A percentile compares a stretch with the other conserved stretches of the same genome.
Evolutionary conservation across 2,113 vertebrate species (phyloP).

Genomic region (Chinchilla lanigera): DNA sequence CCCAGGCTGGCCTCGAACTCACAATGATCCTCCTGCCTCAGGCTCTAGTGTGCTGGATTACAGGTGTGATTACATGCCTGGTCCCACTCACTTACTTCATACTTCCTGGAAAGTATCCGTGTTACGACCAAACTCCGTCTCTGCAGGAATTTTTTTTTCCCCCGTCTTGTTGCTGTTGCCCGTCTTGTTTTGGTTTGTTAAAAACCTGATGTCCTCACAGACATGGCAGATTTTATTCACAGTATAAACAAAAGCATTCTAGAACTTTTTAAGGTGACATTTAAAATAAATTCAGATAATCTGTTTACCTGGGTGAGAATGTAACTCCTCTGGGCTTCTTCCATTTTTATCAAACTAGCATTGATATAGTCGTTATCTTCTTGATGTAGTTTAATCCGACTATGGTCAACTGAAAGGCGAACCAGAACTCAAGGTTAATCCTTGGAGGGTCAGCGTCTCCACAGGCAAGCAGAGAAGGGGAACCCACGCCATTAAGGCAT

Average conservation of each 20-base stretch:
- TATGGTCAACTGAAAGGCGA: slow-evolving; percentile 95
- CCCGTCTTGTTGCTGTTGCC: neutral
- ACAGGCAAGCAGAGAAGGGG: neutral
- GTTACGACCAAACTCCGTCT: neutral
- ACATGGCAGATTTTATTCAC: neutral
- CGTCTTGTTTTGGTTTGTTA: neutral
- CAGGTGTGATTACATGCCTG: neutral
- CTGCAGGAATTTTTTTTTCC: neutral
- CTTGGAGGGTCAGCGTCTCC: rapidly evolving
- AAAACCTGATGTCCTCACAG: neutral
- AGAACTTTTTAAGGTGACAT: neutral
- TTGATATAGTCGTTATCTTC: slow-evolving; percentile 98
- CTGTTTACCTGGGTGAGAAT: slow-evolving; percentile 97
- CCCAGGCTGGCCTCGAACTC: neutral
- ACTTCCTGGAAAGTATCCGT: neutral
- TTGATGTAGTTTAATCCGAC: slow-evolving; percentile 95
- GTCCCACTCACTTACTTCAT: neutral
- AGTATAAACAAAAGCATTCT: neutral
- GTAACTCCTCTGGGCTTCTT: slow-evolving; percentile 97
- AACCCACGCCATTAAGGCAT: neutral
- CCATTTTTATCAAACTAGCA: slow-evolving; percentile 96
- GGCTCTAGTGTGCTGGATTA: neutral
- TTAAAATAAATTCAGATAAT: neutral
- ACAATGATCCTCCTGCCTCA: neutral
- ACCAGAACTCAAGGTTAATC: slow-evolving; percentile 75